A percentile compares a stretch with the other conserved stretches of the same genome.
phyloP scores from a whole-genome alignment of 2,113 vertebrate genomes.

The Lepisosteus osseus region DNA sequence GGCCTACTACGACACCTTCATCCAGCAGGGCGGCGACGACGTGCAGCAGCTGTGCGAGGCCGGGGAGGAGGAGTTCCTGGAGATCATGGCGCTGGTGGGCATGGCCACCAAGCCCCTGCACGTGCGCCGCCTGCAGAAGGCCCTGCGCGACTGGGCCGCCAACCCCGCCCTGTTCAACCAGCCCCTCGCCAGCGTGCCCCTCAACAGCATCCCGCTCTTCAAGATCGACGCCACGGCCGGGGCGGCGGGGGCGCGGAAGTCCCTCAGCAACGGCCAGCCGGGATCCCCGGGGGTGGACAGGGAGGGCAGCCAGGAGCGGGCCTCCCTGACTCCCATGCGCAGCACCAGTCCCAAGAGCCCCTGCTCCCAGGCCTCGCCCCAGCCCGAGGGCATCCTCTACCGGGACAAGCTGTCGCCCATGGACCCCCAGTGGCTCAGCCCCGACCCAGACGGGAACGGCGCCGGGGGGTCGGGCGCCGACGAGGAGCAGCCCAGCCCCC shows the following conservation, averaged over 20 bases:
- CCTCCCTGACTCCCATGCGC: slow-evolving; percentile 69
- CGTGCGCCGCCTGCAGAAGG: slow-evolving; percentile 92
- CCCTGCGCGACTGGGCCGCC: slow-evolving; percentile 90
- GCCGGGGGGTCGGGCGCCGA: slow-evolving; percentile 58
- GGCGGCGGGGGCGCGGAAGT: slow-evolving; percentile 59
- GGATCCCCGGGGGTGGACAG: slow-evolving; percentile 70
- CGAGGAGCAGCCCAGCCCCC: slow-evolving; percentile 73
- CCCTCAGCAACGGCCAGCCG: slow-evolving; percentile 78
- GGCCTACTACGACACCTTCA: slow-evolving; percentile 97
- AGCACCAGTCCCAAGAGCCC: slow-evolving; percentile 82
- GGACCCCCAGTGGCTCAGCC: slow-evolving; percentile 80
- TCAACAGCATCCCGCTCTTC: slow-evolving; percentile 84
- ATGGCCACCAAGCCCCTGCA: slow-evolving; percentile 98
- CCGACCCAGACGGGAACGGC: slow-evolving; percentile 74
- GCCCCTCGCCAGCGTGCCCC: slow-evolving; percentile 75
- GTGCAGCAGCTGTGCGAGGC: slow-evolving; percentile 96
- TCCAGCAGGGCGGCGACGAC: slow-evolving; percentile 96
- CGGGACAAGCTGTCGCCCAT: slow-evolving; percentile 78
- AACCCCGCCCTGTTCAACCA: slow-evolving; percentile 92
- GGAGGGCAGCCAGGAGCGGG: slow-evolving; percentile 60
- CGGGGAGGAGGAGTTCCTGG: slow-evolving; percentile 93
- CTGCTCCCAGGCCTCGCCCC: slow-evolving; percentile 79
- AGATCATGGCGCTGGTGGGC: slow-evolving; percentile 97
- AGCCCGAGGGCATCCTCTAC: slow-evolving; percentile 60
- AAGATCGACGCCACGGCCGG: slow-evolving; percentile 78